Evolutionary conservation across 2,888 invertebrate genomes (phyloP), one percentile per base, ranked within the genome.

Genomic region (Yponomeuta cagnagella): DNA sequence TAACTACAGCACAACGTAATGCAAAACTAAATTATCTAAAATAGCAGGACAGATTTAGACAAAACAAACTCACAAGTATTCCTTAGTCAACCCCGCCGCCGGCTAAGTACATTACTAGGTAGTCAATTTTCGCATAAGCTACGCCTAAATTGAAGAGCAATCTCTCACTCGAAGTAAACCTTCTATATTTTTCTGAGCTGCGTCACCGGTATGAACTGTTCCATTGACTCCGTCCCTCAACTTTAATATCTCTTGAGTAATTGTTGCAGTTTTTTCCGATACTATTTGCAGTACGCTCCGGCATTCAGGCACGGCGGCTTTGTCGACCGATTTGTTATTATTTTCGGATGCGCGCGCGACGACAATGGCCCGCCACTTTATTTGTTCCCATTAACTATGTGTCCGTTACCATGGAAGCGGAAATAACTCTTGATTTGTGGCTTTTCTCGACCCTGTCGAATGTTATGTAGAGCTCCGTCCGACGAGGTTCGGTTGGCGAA

Each of bases 341-440:
- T 58, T 58, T 12, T 58, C 52, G 12, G 52, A 58, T 58, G 15
- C 15, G 52, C 52, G 52, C 52, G 52, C 52, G 52, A 15, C 52
- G 52, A 58, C 52, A 58, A 58, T 58, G 52, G 43, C 43, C 15
- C 52, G 52, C 15, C 15, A 58, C 52, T 58, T 58, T 58, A 58
- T 58, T 58, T 58, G 52, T 58, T 12, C 52, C 52, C 52, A 58
- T 58, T 58, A 58, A 58, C 52, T 58, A 2, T 10, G 52, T 58
- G 52, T 15, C 52, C 52, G 52, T 58, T 58, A 58, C 10, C 2
- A 58, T 58, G 52, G 52, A 58, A 12, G 52, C 52, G 52, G 52
- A 58, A 58, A 58, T 58, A 43, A 58, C 52, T 58, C 52, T 58
- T 58, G 52, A 58, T 58, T 58, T 58, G 52, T 58, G 52, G 52